These are phyloP conservation scores for Percopsis transmontana DNA, from an alignment of 2,113 vertebrate species.

Conservation along the genomic window DNA sequence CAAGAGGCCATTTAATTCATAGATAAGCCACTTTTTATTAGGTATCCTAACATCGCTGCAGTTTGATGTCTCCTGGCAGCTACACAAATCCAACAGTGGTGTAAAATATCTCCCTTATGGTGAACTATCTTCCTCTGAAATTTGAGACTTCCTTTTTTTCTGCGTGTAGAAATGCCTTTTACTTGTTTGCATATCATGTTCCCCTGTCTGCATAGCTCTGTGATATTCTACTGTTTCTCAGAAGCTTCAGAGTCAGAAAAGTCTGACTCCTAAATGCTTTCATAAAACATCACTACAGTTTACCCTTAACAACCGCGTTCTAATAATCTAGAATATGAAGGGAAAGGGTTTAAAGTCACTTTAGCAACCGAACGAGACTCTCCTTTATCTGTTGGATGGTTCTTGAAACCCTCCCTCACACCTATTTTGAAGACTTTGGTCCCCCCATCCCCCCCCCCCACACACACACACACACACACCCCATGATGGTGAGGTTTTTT, in stretches of 20 bases:
- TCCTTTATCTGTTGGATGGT: not conserved
- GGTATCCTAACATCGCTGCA: too few relatives aligned
- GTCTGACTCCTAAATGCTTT: not conserved
- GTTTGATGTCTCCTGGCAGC: not conserved
- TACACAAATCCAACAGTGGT: not conserved
- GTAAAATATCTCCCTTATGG: not conserved
- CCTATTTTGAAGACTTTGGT: not conserved
- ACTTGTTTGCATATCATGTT: not conserved
- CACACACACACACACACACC: too few relatives aligned
- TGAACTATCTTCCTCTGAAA: not conserved
- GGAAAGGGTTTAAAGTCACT: not conserved
- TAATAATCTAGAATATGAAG: not conserved
- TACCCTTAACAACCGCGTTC: not conserved
- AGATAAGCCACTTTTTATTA: too few relatives aligned
- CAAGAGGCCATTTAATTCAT: too few relatives aligned
- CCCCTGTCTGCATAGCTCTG: not conserved
- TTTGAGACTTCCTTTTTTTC: not conserved
- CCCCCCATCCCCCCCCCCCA: not conserved
- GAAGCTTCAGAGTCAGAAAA: not conserved
- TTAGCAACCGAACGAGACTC: not conserved
- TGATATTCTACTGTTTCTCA: not conserved
- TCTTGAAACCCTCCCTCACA: not conserved
- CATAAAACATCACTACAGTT: not conserved
- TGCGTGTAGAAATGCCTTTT: not conserved
- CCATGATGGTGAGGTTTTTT: constrained; percentile 8